Evolutionary conservation across 2,888 invertebrate genomes (phyloP), one percentile per base, ranked within the genome.

Genomic region (Tetrapedia diversipes): DNA sequence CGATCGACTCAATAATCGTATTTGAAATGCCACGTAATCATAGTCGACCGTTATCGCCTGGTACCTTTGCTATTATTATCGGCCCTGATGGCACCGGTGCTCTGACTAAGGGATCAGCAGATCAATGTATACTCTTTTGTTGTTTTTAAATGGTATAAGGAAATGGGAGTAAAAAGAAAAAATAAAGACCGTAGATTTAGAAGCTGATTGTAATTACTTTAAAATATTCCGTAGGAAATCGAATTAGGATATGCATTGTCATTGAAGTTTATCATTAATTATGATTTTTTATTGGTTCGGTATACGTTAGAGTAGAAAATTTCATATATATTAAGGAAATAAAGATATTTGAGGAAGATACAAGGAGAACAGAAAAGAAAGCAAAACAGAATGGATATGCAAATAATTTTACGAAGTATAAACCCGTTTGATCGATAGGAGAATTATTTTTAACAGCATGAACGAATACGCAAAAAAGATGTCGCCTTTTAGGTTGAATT

Each of bases 21-120:
- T 74, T 79, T 70, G 70, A 78, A 63, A 65, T 73, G 60, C 64
- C 73, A 32, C 43, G 49, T 67, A 74, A 79, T 79, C 70, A 54
- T 47, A 57, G 45, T 47, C 45, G 54, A 56, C 43, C 66, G 66
- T 64, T 73, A 77, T 78, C 74, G 59, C 8, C 60, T 14, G 29
- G 47, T 60, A 43, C 57, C 75, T 68, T 66, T 47, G 54, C 43
- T 67, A 43, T 64, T 68, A 70, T 65, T 61, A 72, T 72, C 51
- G 64, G n/a, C 45, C 64, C 54, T 34, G 19, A 47, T 43, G 47
- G n/a, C 27, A 64, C 64, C 65, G 68, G 51, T 53, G 60, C 60
- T 34, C 75, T 79, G 72, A 81, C 83, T 83, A 84, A 77, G 57
- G 73, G 77, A 84, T 84, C 78, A 83, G 70, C 66, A 68, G 78